Percentiles rank a stretch among this genome's conserved stretches.
Conservation (phyloP, 1,140 invertebrate species). For the Diorhabda sublineata region DNA sequence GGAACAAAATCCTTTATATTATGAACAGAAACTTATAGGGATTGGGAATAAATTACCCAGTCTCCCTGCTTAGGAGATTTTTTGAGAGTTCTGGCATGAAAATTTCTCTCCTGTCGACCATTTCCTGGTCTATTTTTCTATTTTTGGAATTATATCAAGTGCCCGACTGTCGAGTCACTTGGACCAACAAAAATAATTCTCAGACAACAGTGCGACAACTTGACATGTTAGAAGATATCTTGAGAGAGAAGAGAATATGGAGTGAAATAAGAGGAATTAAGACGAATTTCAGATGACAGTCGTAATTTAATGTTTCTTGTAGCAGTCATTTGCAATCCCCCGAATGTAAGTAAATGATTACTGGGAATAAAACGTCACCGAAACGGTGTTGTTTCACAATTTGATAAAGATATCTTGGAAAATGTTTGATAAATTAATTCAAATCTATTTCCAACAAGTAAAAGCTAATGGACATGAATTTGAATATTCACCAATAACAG, state of each 20-base stretch:
- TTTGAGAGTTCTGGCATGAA: no score
- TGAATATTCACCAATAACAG: no score
- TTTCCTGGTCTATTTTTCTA: not conserved
- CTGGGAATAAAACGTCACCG: not conserved
- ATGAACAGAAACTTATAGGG: no score
- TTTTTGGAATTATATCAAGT: not conserved
- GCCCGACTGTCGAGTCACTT: not conserved
- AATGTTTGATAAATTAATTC: no score
- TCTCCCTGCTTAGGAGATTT: no score
- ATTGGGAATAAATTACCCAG: no score
- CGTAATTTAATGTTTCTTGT: not conserved
- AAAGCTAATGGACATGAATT: no score
- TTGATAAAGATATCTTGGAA: no score
- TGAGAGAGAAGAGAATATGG: not conserved
- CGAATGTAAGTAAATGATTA: not conserved
- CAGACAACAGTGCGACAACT: not conserved
- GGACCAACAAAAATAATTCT: conserved; percentile 1
- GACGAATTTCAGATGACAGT: conserved; percentile 1
- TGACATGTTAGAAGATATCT: not conserved
- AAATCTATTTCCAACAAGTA: no score
- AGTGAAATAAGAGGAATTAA: conserved; percentile 2
- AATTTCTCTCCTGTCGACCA: no score
- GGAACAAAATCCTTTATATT: no score
- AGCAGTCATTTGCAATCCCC: not conserved
- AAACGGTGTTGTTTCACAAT: not conserved